Conservation (phyloP, 2,113 vertebrate species). For the Chamaetylas fuelleborni region DNA sequence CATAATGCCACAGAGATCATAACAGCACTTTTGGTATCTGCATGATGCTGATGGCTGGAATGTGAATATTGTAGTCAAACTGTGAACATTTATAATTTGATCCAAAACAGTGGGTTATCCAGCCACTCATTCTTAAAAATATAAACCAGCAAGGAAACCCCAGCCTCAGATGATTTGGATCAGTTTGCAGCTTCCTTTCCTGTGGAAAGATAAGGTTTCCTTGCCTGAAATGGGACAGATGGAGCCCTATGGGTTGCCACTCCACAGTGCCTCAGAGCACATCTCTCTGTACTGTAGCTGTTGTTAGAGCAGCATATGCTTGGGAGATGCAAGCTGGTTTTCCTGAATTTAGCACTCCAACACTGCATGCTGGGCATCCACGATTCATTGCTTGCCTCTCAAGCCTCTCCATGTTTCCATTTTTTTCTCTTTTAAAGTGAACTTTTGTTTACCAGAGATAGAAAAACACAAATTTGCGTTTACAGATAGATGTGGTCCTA, state of each 20-base stretch:
- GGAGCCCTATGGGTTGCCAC: conserved; percentile 52
- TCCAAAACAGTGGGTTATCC: background rate
- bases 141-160: conserved; percentile 40
- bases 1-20: background rate
- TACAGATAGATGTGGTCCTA: background rate
- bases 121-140: conserved; percentile 2
- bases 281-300: background rate
- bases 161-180: background rate
- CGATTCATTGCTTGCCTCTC: conserved; percentile 4
- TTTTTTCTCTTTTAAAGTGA: background rate
- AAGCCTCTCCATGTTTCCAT: background rate
- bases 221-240: conserved; percentile 46
- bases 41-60: background rate
- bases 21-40: background rate
- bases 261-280: conserved; percentile 20
- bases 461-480: background rate
- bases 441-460: background rate
- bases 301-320: conserved; percentile 57
- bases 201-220: background rate
- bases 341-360: background rate
- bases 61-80: background rate
- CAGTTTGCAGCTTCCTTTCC: conserved; percentile 5
- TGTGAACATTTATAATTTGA: background rate
- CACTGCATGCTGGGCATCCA: background rate
- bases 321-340: conserved; percentile 27